Percentiles rank a stretch among this genome's conserved stretches.
These are phyloP conservation scores for Muschampia plurimacula DNA, from an alignment of 2,888 invertebrate species.

Conservation along the genomic window DNA sequence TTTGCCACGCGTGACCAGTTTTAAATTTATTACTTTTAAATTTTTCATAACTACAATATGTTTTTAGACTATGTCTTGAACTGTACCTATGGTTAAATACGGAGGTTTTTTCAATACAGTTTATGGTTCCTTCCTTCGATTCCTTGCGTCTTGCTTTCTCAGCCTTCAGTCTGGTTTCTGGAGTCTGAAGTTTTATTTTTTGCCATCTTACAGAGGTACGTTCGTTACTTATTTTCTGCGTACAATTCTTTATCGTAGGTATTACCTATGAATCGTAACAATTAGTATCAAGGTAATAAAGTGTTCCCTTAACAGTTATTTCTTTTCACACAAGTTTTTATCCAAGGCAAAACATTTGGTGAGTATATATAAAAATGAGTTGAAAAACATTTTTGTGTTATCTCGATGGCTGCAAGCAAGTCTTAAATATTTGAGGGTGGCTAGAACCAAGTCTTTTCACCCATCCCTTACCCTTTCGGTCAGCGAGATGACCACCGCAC, in stretches of 20 bases:
- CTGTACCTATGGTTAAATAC: neutral
- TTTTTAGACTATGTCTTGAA: conserved; percentile 11
- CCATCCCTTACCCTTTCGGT: conserved; percentile 64
- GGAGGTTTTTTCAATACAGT: neutral
- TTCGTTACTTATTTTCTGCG: no score
- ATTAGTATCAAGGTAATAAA: no score
- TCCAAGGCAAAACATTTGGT: neutral
- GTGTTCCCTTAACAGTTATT: no score
- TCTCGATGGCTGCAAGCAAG: conserved; percentile 27
- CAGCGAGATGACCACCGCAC: conserved; percentile 74
- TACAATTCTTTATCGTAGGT: no score
- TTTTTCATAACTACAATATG: conserved; percentile 5
- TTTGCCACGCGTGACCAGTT: conserved; percentile 39
- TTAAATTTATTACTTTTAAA: conserved; percentile 4
- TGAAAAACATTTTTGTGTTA: neutral
- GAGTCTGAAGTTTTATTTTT: no score
- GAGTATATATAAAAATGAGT: neutral
- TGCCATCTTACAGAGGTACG: no score
- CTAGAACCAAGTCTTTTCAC: conserved; percentile 57
- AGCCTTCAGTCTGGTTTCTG: neutral
- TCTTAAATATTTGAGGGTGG: conserved; percentile 62
- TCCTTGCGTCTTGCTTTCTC: neutral
- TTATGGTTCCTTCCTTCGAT: neutral
- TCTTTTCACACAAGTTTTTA: neutral
- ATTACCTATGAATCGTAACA: no score